Base-by-base conservation (phyloP, 2,888 invertebrate species). In the Apotomis betuletana region DNA sequence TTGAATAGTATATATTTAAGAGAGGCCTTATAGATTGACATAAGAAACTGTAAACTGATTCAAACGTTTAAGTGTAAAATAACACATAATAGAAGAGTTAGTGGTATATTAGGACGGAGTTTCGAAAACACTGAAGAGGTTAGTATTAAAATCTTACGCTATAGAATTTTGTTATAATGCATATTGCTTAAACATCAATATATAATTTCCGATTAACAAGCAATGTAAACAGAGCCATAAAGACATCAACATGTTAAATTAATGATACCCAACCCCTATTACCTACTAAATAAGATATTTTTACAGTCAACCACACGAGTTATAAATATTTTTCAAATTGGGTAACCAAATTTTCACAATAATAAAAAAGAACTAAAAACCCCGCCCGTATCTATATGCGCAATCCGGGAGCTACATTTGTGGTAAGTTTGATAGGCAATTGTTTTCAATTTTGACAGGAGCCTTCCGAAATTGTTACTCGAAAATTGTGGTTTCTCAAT, bases 361-460 rank as follows among this genome's bases (percentile, higher is more conserved):
- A 73, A 73, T 41, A 74, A 58, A 70, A 76, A 79, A 80, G 69
- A 77, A 74, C 27, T 75, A 77, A 79, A 82, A 83, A 83, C 77
- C 77, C 73, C 81, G 82, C 90, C 89, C 89, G 86, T 89, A 89
- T 89, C 77, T 79, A 74, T 76, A 80, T 78, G 76, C 80, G 77
- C 87, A 88, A 85, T 85, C 87, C 84, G 83, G 90, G 84, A 87
- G 89, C 89, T 83, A 87, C 55, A 86, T 86, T 78, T 79, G 81
- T 76, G 4, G 70, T 49, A 73, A 72, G 65, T 75, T 75, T 74
- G 68, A 72, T 68, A 63, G 72, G 15, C 72, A 38, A 72, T 72
- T 72, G 72, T 72, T 72, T 60, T 72, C 27, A 38, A 54, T 61
- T 62, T 67, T 57, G 27, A 58, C 41, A 71, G 67, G 57, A 54